Evolutionary conservation across 1,140 invertebrate species (phyloP).

Genomic region (Drosophila truncata): DNA sequence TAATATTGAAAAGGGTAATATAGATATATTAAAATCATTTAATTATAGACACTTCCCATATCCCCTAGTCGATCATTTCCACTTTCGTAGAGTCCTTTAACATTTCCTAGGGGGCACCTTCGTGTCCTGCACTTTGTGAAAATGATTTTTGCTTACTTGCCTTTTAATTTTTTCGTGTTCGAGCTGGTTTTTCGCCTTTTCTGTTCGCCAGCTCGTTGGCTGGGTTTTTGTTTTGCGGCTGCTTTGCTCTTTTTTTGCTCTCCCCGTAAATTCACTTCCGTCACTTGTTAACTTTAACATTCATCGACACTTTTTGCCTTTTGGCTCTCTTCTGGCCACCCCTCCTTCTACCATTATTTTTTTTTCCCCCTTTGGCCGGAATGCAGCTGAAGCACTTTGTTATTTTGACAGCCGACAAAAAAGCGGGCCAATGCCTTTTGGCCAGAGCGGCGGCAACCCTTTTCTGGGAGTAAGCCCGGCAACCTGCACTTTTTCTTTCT

Average conservation of each 20-base stretch:
- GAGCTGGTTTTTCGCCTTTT: slow-evolving; percentile 33
- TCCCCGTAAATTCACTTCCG: slow-evolving; percentile 72
- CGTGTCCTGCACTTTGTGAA: slow-evolving; percentile 51
- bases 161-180: slow-evolving; percentile 66
- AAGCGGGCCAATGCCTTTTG: slow-evolving; percentile 53
- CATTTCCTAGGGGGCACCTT: slow-evolving; percentile 6
- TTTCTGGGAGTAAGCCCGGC: slow-evolving; percentile 4
- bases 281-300: slow-evolving; percentile 79
- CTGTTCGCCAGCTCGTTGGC: slow-evolving; percentile 25
- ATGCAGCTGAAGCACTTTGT: slow-evolving; percentile 71
- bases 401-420: slow-evolving; percentile 72
- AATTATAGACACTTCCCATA: background rate
- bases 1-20: background rate
- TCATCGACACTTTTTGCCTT: slow-evolving; percentile 75
- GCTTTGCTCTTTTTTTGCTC: slow-evolving; percentile 39
- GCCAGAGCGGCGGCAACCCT: slow-evolving; percentile 20
- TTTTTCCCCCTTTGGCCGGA: slow-evolving; percentile 19
- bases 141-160: slow-evolving; percentile 72
- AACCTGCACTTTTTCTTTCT: slow-evolving; percentile 51
- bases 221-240: slow-evolving; percentile 37
- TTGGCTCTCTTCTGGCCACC: slow-evolving; percentile 4
- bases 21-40: background rate
- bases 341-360: background rate
- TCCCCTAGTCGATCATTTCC: background rate
- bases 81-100: background rate